Evolutionary conservation across 1,140 invertebrate genomes (phyloP).

Genomic region (Epicauta chinensis): DNA sequence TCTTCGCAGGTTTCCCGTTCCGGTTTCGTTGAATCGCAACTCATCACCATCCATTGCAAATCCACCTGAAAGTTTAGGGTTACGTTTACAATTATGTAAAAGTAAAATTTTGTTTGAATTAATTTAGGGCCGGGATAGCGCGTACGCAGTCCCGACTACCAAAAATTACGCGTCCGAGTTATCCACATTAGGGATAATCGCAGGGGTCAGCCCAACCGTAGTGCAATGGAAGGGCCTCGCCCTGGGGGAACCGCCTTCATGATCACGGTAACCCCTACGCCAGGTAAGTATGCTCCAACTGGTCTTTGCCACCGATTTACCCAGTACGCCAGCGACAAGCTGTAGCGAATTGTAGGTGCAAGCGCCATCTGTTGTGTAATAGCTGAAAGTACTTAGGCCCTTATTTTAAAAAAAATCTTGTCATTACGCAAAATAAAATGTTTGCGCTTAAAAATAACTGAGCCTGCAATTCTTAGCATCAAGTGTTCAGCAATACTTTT

Average conservation of each 20-base stretch:
- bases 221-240: slow-evolving; percentile 23
- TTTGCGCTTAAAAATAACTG: no score
- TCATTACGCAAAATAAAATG: no score
- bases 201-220: slow-evolving; percentile 9
- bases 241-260: slow-evolving; percentile 58
- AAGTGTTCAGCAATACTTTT: no score
- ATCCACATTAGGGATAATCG: slow-evolving; percentile 12
- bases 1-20: slow-evolving; percentile 66
- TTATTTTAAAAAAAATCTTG: no score
- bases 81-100: no score
- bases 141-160: slow-evolving; percentile 1
- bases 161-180: slow-evolving; percentile 1
- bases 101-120: slow-evolving; percentile 10
- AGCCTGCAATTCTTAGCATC: no score
- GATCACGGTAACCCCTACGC: slow-evolving; percentile 52
- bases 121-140: not conserved
- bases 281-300: slow-evolving; percentile 8
- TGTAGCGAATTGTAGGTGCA: no score
- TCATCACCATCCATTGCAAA: slow-evolving; percentile 74
- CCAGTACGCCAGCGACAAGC: no score
- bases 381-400: no score
- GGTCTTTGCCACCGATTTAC: not conserved
- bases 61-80: slow-evolving; percentile 60
- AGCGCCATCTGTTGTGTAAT: no score
- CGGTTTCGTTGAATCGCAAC: slow-evolving; percentile 67